Evolutionary conservation across 2,797 vertebrate genomes (phyloP), one percentile per base, ranked within the genome.

Genomic region (Nasua narica): DNA sequence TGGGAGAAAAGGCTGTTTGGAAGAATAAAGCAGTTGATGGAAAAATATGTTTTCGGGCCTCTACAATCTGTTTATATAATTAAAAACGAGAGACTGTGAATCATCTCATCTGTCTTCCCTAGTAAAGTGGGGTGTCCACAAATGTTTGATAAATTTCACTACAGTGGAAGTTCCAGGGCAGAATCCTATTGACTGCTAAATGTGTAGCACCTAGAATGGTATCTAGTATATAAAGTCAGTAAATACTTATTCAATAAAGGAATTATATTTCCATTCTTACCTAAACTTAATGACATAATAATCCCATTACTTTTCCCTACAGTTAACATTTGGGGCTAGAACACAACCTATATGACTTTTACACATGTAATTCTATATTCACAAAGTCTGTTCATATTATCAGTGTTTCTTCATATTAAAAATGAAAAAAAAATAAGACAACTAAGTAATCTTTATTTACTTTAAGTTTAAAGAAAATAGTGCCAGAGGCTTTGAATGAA

Each of bases 341-440:
- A n/a, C n/a, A 25, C 65, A 95, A 60, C 18, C 81, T 90, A 58
- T 84, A 62, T 6, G 37, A 65, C 60, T 76, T 95, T 90, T 65
- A 88, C 67, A 77, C 69, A 56, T 3, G 79, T 2, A 91, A 95
- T 84, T 84, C 83, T 72, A 69, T 15, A 54, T 15, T 78, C 92
- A 89, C 84, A 90, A 84, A 65, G 40, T 7, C 9, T 35, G 46
- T 56, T 78, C 87, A 90, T 67, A 84, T 72, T 89, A 97, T 89
- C 60, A 69, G 27, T 97, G 88, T 35, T 95, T 95, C 88, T 97
- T 98, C 97, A 69, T 90, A 98, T 95, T 95, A 98, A 98, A 98
- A 98, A 96, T 96, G n/a, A 76, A 83, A 69, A 72, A 82, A 82
- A 62, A 72, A 23, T n/a, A 29, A 85, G 10, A 74, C 67, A 86